Base-by-base conservation (phyloP, 2,888 invertebrate genomes). In the Cosmia trapezina region DNA sequence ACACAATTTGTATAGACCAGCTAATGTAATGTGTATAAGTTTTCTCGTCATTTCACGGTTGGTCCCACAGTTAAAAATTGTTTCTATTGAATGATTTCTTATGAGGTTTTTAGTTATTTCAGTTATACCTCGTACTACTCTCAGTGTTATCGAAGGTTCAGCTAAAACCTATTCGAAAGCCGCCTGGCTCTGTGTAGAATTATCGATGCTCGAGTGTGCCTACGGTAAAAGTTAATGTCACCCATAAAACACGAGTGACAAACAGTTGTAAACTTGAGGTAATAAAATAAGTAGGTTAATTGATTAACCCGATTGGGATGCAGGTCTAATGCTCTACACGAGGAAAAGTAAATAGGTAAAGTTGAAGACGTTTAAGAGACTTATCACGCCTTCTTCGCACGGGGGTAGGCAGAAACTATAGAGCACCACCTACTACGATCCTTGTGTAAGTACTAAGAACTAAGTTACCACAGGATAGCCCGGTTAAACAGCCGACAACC, bases 211-310 rank as follows among this genome's bases (percentile, higher is more conserved):
- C 60, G 61, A 75, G 80, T 53, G 66, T 51, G 51, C 49, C 49
- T 66, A 61, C 49, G 65, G 28, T 81, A 75, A 81, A 77, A 76
- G 49, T 77, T 75, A 61, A 66, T 75, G 76, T 28, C 19, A 4
- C 41, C 22, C 17, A 81, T 77, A 81, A 75, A 81, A 57, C 57
- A 45, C 49, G 78, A 65, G 56, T 64, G 78, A 53, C 70, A 76
- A 81, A 81, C 63, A 81, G 77, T 60, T 77, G 72, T 83, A 63
- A 83, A 71, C 66, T 59, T 59, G 78, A 59, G 51, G 59, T 79
- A 67, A 33, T 71, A 66, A 79, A 79, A 70, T 66, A 78, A 81
- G 73, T 82, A 68, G 83, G 85, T 85, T 83, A 75, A 72, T 82
- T 73, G 83, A 73, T 78, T 81, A 73, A 83, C 70, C 67, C 75